Evolutionary conservation across 2,113 vertebrate genomes (phyloP).

Genomic region (Rostratula benghalensis): DNA sequence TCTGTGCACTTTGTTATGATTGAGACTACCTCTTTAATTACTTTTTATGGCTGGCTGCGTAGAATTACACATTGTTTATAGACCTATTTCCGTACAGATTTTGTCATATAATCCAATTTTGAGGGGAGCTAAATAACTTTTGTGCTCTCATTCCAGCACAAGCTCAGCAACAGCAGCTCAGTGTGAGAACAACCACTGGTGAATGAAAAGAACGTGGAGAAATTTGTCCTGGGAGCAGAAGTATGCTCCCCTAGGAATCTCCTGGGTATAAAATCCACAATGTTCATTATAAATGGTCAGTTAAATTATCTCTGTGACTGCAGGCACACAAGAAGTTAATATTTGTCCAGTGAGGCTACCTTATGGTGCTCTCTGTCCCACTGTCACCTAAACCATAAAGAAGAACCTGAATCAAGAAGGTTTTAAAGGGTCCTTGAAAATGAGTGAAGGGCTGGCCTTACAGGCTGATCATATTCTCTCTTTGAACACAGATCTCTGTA

Average conservation of each 20-base stretch:
- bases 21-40: conserved; percentile 70
- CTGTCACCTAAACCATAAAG: neutral
- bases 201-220: neutral
- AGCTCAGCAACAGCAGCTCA: neutral
- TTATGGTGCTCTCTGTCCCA: neutral
- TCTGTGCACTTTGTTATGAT: conserved; percentile 57
- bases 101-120: neutral
- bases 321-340: neutral
- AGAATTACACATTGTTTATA: conserved; percentile 46
- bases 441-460: neutral
- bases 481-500: neutral
- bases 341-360: neutral
- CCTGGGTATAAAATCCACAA: neutral
- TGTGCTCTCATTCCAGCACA: neutral
- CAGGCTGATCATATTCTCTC: neutral
- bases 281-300: neutral
- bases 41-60: conserved; percentile 64
- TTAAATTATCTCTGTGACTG: neutral
- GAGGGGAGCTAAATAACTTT: neutral
- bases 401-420: neutral
- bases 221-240: neutral
- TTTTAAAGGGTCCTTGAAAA: neutral
- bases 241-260: neutral
- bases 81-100: conserved; percentile 13
- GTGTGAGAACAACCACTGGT: neutral